These are phyloP conservation scores for Heliconius hortense DNA, from an alignment of 2,888 invertebrate species.

Conservation along the genomic window DNA sequence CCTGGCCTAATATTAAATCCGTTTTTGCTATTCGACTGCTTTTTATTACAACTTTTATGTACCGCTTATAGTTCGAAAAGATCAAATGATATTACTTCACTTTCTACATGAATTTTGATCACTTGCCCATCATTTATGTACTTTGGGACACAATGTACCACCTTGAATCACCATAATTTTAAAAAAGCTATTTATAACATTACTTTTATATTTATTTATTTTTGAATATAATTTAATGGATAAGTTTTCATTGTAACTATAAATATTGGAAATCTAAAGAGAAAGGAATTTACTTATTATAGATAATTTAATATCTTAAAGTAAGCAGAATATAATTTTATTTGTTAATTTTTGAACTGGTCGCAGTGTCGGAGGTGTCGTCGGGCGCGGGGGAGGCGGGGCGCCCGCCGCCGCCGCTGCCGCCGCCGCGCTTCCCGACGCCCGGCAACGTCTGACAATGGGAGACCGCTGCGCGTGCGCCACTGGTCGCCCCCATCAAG, in stretches of 20 bases:
- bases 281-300: not conserved
- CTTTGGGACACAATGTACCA: conserved; percentile 25
- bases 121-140: conserved; percentile 28
- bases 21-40: conserved; percentile 18
- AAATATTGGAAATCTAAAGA: not conserved
- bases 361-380: conserved; percentile 93
- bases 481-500: conserved; percentile 83
- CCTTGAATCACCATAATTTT: conserved; percentile 14
- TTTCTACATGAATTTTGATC: conserved; percentile 12
- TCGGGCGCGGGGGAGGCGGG: conserved; percentile 86
- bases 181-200: not conserved
- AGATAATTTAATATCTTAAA: not conserved
- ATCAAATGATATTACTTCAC: conserved; percentile 26
- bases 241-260: not conserved
- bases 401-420: conserved; percentile 91
- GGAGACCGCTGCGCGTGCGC: conserved; percentile 84
- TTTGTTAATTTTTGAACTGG: not conserved
- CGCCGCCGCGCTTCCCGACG: conserved; percentile 89
- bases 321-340: not conserved
- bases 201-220: not conserved
- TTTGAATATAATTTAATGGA: not conserved
- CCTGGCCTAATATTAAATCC: conserved; percentile 32
- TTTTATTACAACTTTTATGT: conserved; percentile 26
- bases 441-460: conserved; percentile 90
- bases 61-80: conserved; percentile 26